phyloP scores from a whole-genome alignment of 1,140 invertebrate genomes.

The Pseudomyrmex concolor region DNA sequence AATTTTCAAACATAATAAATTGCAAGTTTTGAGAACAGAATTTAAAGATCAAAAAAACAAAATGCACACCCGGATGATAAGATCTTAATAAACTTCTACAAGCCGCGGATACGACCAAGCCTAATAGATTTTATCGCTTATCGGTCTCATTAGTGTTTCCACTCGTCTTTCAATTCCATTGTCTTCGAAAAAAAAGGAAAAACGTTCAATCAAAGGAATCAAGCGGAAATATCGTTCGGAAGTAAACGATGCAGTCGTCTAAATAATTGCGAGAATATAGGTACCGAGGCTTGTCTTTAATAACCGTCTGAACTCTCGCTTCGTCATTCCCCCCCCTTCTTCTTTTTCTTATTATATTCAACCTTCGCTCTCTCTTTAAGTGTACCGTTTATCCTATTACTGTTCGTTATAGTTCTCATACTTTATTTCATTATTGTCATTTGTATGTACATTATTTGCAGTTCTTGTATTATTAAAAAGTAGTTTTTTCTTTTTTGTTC shows the following conservation, averaged over 20 bases:
- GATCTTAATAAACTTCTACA: no score
- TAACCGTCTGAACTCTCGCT: conserved; percentile 37
- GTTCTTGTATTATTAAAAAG: background rate
- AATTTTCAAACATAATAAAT: no score
- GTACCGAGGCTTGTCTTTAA: conserved; percentile 39
- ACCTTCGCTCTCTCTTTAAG: background rate
- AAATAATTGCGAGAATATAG: conserved; percentile 50
- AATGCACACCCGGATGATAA: no score
- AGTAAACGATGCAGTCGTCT: conserved; percentile 26
- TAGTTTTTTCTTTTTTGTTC: background rate
- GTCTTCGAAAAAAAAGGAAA: background rate
- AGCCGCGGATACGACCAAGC: no score
- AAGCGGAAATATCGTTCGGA: conserved; percentile 14
- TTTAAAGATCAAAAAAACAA: no score
- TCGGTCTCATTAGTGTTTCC: conserved; percentile 12
- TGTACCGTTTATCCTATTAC: background rate
- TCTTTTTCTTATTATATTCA: background rate
- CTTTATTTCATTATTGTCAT: background rate
- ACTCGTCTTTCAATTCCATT: conserved; percentile 1
- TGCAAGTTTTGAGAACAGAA: no score
- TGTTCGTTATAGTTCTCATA: background rate
- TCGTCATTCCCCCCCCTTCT: no score
- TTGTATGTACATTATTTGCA: background rate
- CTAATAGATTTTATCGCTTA: background rate
- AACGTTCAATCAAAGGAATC: background rate